phyloP scores from a whole-genome alignment of 53 echinoderm and acorn worm species.

The Luidia sarsii region DNA sequence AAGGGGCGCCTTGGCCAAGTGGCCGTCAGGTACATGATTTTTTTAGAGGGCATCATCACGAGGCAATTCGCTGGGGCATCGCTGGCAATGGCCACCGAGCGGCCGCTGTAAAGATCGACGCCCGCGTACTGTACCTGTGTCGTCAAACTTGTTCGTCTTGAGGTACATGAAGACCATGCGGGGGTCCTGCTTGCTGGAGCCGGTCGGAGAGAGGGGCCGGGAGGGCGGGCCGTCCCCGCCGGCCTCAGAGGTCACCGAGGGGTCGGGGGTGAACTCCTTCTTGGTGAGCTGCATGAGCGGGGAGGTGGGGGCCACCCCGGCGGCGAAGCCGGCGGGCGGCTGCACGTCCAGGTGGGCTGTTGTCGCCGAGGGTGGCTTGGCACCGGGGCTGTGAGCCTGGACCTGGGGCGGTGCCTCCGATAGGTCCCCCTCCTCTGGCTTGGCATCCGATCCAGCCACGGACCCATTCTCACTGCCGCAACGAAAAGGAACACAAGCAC shows the following conservation, averaged over 20 bases:
- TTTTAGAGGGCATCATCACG: too few species aligned
- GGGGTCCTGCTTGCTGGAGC: conserved; percentile 63
- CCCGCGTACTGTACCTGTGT: conserved; percentile 82
- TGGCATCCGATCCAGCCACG: not conserved
- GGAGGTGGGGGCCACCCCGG: conserved; percentile 70
- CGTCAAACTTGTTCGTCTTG: conserved; percentile 87
- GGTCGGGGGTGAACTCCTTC: conserved; percentile 82
- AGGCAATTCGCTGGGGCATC: too few species aligned
- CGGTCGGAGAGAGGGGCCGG: conserved; percentile 52
- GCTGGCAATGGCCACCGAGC: too few species aligned
- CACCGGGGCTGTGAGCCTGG: too few species aligned
- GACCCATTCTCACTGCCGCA: conserved; percentile 2
- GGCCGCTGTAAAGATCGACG: too few species aligned
- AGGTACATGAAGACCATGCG: conserved; percentile 71
- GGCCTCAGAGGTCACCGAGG: conserved; percentile 66
- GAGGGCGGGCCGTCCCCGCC: conserved; percentile 3
- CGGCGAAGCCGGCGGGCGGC: not conserved
- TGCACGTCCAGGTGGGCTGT: not conserved
- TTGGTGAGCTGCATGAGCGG: conserved; percentile 72
- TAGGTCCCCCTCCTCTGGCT: too few species aligned
- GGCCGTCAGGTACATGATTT: too few species aligned
- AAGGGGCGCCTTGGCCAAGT: too few species aligned
- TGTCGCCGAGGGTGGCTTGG: too few species aligned
- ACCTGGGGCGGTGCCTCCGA: too few species aligned
- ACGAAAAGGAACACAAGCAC: too few species aligned